Evolutionary conservation across 2,113 vertebrate genomes (phyloP).

Genomic region (Sebastes fasciatus): DNA sequence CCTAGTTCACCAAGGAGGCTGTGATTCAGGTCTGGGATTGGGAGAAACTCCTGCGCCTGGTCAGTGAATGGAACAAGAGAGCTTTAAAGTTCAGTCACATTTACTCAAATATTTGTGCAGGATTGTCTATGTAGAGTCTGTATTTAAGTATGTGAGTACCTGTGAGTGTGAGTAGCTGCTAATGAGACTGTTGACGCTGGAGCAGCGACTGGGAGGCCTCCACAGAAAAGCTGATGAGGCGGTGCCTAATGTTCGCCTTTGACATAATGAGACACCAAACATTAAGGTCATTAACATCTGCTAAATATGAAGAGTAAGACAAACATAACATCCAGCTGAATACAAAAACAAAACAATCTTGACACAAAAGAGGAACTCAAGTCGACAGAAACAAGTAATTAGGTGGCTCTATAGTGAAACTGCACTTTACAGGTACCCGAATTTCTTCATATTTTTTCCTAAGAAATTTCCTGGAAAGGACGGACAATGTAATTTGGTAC

Average conservation of each 20-base stretch:
- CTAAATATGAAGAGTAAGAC: background rate
- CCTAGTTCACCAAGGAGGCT: conserved; percentile 84
- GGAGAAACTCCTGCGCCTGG: conserved; percentile 88
- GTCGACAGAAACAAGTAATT: background rate
- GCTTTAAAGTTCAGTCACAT: background rate
- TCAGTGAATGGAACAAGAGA: conserved; percentile 22
- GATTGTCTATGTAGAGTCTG: background rate
- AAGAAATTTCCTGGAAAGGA: background rate
- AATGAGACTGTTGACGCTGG: conserved; percentile 94
- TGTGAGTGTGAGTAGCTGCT: conserved; percentile 86
- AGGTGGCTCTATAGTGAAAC: background rate
- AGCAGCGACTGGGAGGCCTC: conserved; percentile 94
- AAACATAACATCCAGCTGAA: background rate
- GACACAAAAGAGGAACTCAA: background rate
- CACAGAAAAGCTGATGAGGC: conserved; percentile 86
- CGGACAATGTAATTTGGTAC: background rate
- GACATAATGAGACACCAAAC: conserved; percentile 22
- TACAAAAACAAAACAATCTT: background rate
- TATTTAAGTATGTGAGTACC: conserved; percentile 39
- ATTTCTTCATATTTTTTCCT: background rate
- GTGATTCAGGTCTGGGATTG: conserved; percentile 85
- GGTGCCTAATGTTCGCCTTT: conserved; percentile 88
- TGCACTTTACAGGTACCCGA: background rate
- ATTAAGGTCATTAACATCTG: background rate
- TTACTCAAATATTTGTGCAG: background rate